phyloP scores from a whole-genome alignment of 2,113 vertebrate genomes.

The Triplophysa rosa region DNA sequence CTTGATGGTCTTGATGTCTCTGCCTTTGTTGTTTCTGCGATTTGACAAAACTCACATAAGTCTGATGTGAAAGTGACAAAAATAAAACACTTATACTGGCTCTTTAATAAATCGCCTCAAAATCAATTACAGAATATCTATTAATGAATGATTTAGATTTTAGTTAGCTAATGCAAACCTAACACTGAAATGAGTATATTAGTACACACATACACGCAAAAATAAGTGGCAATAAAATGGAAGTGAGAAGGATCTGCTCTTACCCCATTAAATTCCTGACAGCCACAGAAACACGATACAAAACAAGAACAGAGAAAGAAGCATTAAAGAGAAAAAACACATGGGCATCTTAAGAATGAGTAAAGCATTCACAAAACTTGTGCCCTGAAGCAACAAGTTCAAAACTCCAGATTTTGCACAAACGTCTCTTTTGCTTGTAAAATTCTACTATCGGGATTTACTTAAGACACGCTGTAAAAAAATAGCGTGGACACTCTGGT shows the following conservation, averaged over 20 bases:
- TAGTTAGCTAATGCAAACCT: background rate
- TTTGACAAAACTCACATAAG: constrained; percentile 29
- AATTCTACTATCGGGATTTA: no score
- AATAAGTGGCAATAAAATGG: constrained; percentile 36
- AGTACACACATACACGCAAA: constrained; percentile 38
- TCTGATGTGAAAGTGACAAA: constrained; percentile 7
- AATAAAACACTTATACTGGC: constrained; percentile 20
- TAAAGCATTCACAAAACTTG: background rate
- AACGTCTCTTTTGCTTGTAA: no score
- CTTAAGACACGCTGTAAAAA: no score
- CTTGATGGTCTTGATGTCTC: constrained; percentile 99
- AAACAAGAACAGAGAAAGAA: constrained; percentile 78
- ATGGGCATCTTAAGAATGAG: constrained; percentile 57
- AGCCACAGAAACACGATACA: constrained; percentile 77
- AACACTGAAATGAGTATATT: constrained; percentile 32
- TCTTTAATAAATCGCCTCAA: constrained; percentile 28
- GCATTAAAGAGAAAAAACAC: constrained; percentile 72
- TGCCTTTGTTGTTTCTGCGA: constrained; percentile 92
- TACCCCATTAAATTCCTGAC: constrained; percentile 84
- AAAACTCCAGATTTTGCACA: no score
- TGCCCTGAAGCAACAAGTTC: no score
- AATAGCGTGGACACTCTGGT: no score
- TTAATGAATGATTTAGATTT: background rate
- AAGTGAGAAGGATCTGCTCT: constrained; percentile 63
- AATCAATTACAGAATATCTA: constrained; percentile 34